Evolutionary conservation across 2,888 invertebrate genomes (phyloP), one percentile per base, ranked within the genome.

Genomic region (Bellardia pandia): DNA sequence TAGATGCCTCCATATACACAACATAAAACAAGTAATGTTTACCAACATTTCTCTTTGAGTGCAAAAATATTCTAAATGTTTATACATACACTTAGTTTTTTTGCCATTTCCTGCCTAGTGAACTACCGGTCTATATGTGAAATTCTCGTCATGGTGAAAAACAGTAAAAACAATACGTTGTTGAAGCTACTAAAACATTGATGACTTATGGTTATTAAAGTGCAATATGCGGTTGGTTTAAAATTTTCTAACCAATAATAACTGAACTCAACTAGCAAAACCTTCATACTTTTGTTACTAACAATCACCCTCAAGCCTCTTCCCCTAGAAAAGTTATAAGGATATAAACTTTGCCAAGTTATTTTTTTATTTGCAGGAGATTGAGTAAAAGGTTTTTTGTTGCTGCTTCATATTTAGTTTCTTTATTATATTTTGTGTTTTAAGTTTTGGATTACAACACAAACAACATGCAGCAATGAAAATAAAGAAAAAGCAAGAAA

Each of bases 171-270:
- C 71, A 66, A 68, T 53, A 68, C 51, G 64, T 40, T 53, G 74
- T 45, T 33, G 5, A 37, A 79, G 75, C 53, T 79, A 79, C 79
- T 79, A 77, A 87, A 81, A 80, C 77, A 87, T 81, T 74, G 77
- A 86, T 86, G 86, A 86, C 83, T 86, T 83, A 79, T 75, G 78
- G 78, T 79, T 86, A 84, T 80, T 79, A 84, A 84, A 80, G 72
- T 72, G 72, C 76, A 86, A 66, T 84, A 84, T 80, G 79, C 83
- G 76, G 79, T 84, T 66, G 75, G 74, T 60, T 86, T 58, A 75
- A 69, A 66, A 74, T 77, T 68, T 76, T 66, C 72, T 33, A 72
- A 74, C 72, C 80, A 81, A 81, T 86, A 80, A 64, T 37, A 79
- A 79, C 60, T 69, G 40, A 66, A 71, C 62, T 42, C 30, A 68